Conservation (phyloP, 2,797 vertebrate genomes). For the Chrysocyon brachyurus region DNA sequence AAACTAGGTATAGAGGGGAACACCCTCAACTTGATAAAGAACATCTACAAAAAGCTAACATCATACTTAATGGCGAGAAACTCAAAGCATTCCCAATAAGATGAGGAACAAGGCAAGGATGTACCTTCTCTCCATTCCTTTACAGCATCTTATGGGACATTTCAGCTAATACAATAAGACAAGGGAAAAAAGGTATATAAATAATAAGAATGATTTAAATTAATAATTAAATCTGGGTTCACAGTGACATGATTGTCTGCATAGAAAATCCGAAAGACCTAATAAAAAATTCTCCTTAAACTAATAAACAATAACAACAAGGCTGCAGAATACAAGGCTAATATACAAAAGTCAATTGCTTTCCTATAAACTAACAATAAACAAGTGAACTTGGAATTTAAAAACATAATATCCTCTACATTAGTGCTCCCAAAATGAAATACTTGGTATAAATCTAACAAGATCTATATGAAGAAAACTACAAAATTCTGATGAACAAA, state of each 20-base stretch:
- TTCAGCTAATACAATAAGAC: neutral
- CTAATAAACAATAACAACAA: neutral
- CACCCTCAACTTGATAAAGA: neutral
- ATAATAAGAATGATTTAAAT: neutral
- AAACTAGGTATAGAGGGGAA: neutral
- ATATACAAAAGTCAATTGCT: neutral
- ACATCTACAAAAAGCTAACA: neutral
- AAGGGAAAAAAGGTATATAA: neutral
- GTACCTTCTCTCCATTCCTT: neutral
- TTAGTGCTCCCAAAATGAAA: conserved; percentile 17
- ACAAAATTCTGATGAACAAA: conserved; percentile 23
- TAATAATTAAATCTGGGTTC: neutral
- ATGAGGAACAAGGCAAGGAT: neutral
- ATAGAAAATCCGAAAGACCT: neutral
- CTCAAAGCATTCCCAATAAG: neutral
- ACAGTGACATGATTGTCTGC: neutral
- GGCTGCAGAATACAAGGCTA: neutral
- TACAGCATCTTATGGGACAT: neutral
- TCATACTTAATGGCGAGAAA: neutral
- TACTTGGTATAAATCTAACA: conserved; percentile 32
- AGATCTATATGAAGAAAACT: conserved; percentile 13
- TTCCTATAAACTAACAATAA: neutral
- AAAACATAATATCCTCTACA: conserved; percentile 16
- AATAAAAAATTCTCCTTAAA: neutral
- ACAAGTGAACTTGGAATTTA: conserved; percentile 13